Evolutionary conservation across 2,797 vertebrate genomes (phyloP).

Genomic region (Channallabes apus): DNA sequence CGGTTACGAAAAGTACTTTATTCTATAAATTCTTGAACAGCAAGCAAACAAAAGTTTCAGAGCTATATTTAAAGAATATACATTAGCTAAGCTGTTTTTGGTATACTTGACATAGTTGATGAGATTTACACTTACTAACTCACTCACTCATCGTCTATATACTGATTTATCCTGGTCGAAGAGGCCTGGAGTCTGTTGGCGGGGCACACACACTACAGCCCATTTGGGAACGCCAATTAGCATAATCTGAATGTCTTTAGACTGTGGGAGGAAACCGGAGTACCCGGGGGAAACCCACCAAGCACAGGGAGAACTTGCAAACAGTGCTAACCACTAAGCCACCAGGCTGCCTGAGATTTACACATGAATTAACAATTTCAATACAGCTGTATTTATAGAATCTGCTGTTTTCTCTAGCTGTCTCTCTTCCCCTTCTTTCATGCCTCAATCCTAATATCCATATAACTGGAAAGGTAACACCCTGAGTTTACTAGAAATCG

Average conservation of each 20-base stretch:
- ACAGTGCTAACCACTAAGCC: too few relatives aligned
- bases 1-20: conserved; percentile 67
- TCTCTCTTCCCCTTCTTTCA: not conserved
- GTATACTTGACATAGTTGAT: not conserved
- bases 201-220: too few relatives aligned
- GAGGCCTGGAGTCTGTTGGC: too few relatives aligned
- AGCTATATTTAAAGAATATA: not conserved
- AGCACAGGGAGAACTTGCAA: too few relatives aligned
- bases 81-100: not conserved
- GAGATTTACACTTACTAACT: not conserved
- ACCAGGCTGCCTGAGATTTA: too few relatives aligned
- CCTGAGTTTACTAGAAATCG: conserved; percentile 18
- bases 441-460: not conserved
- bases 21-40: conserved; percentile 67
- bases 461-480: conserved; percentile 14
- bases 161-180: too few relatives aligned
- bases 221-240: too few relatives aligned
- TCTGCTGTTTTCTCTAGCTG: not conserved
- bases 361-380: not conserved
- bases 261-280: too few relatives aligned
- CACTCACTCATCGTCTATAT: too few relatives aligned
- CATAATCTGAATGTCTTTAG: too few relatives aligned
- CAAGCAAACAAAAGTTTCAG: conserved; percentile 24
- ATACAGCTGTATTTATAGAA: not conserved
- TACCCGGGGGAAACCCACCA: too few relatives aligned